phyloP scores from a whole-genome alignment of 2,113 vertebrate species.

The Solea solea region DNA sequence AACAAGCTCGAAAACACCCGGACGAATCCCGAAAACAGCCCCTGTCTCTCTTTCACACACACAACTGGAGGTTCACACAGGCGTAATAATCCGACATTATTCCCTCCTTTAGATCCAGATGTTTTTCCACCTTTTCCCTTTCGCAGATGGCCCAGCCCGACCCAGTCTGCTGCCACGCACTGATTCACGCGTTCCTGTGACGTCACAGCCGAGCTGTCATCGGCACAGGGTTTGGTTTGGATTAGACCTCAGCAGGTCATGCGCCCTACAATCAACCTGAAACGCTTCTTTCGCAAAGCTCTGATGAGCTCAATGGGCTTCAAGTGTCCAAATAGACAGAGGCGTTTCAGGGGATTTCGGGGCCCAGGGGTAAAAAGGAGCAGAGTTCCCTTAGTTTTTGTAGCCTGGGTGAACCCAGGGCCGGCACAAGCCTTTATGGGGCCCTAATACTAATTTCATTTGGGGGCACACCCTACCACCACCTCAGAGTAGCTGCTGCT shows the following conservation, averaged over 20 bases:
- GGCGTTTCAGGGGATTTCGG: too few species aligned
- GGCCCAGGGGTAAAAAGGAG: too few species aligned
- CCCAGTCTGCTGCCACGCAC: constrained; percentile 75
- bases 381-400: too few species aligned
- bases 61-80: neutral
- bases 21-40: too few species aligned
- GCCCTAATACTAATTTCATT: too few species aligned
- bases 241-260: constrained; percentile 20
- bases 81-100: constrained; percentile 39
- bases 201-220: constrained; percentile 45
- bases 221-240: constrained; percentile 21
- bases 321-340: too few species aligned
- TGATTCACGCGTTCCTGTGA: constrained; percentile 25
- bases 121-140: constrained; percentile 14
- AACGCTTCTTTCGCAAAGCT: neutral
- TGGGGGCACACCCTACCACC: too few species aligned
- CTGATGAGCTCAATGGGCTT: neutral
- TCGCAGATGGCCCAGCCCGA: constrained; percentile 29
- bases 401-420: too few species aligned
- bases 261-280: neutral
- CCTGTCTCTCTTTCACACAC: neutral
- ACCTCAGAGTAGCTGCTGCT: too few species aligned
- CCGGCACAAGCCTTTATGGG: too few species aligned
- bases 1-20: neutral
- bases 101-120: constrained; percentile 42